Evolutionary conservation across 2,797 vertebrate genomes (phyloP).

Genomic region (Lutjanus argentimaculatus): DNA sequence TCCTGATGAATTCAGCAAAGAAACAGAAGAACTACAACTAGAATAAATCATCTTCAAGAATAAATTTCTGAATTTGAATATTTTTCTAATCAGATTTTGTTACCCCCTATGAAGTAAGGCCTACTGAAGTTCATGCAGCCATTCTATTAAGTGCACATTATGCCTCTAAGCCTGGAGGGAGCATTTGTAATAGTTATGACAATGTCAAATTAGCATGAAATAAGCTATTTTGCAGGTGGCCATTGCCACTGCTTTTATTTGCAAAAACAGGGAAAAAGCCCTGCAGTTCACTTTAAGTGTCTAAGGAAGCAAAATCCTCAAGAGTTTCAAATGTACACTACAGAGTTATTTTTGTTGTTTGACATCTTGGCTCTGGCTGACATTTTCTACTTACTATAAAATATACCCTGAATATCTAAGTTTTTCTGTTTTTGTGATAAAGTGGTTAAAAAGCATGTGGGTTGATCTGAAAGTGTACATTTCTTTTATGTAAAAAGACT

Average conservation of each 20-base stretch:
- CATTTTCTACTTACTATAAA: background rate
- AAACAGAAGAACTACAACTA: background rate
- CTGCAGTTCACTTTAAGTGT: background rate
- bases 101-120: background rate
- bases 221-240: conserved; percentile 11
- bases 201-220: conserved; percentile 52
- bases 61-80: background rate
- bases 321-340: background rate
- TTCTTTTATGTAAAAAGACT: background rate
- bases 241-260: conserved; percentile 18
- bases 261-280: background rate
- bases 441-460: background rate
- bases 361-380: background rate
- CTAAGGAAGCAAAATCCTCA: background rate
- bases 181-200: conserved; percentile 26
- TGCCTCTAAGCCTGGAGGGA: conserved; percentile 6
- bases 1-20: background rate
- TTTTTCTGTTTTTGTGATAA: background rate
- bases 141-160: conserved; percentile 15
- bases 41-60: background rate
- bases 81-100: background rate
- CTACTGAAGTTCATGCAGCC: background rate
- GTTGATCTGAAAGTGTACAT: background rate
- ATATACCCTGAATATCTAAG: background rate
- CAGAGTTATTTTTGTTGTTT: background rate